Base-by-base conservation (phyloP, 2,888 invertebrate genomes). In the Hermaeophaga mercurialis region DNA sequence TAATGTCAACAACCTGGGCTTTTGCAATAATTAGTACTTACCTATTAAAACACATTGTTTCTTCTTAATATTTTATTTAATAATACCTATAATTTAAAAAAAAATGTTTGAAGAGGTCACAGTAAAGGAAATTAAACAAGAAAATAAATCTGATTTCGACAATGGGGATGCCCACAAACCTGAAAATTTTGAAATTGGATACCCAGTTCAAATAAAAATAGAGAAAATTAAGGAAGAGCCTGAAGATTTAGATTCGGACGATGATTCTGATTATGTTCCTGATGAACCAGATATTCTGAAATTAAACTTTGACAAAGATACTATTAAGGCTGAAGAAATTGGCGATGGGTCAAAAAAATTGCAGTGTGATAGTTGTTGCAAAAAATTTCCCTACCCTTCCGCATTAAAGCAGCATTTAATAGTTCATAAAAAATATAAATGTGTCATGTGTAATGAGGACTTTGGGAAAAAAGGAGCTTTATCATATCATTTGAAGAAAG, bases 201-300 rank as follows among this genome's bases (percentile, higher is more conserved):
- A 38, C 12, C 1, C 15, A 38, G 17, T 18, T 9, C 2, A 12
- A 17, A 8, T 38, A 15, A 38, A 38, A 38, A 15, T 7, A 38
- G 38, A 38, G 17, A 38, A 15, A 14, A 38, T 38, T 6, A 38
- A 38, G n/a, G 38, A 38, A 18, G 38, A 38, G 8, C 38, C 38
- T 3, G 38, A 38, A 17, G 15, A 38, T 38, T 8, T 9, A 1
- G 38, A 38, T 38, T 38, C 15, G 5, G 38, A 38, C 9, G 8
- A 8, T 17, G 38, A 38, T 26, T 26, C 26, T 18, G 12, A 15
- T 18, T 17, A 9, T 18, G 38, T 38, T 26, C 26, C 26, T 4
- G 38, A 38, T n/a, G 8, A 7, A 3, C 38, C 38, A 17, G 38
- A 38, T 38, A 38, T 38, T n/a, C 9, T 38, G 2, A 15, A 38